Evolutionary conservation across 2,113 vertebrate species (phyloP), one percentile per base, ranked within the genome.

Genomic region (Calonectris borealis): DNA sequence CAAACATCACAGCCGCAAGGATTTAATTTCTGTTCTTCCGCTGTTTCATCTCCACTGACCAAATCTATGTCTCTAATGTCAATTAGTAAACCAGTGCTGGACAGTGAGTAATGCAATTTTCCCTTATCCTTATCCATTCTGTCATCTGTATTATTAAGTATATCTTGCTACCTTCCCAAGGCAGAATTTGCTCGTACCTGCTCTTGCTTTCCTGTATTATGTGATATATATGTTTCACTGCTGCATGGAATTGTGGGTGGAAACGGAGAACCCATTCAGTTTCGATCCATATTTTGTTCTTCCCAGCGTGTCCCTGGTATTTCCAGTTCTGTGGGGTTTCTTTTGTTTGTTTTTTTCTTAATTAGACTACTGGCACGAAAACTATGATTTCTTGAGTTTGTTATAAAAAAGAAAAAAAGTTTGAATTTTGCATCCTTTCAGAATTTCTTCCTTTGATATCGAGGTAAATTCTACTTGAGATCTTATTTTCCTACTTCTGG

Each of bases 1-100:
- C 98, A 97, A 52, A 95, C 96, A 48, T 89, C 97, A 0, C 98
- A 97, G 48, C 93, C 96, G 1, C 98, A 94, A 92, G 97, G 97
- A 76, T 98, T 98, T 97, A 98, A 97, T 97, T 98, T 98, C 92
- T 97, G 98, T 38, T 97, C 98, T 94, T 98, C 98, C 6, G 46
- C 97, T 65, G 91, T 97, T 92, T 96, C 98, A 89, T 98, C 99
- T 94, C 98, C 98, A 4, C 97, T 99, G 97, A 99, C 98, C 71
- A 99, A 99, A 97, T 99, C 99, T n/a, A 97, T 99, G 88, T 99
- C 99, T 29, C 98, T 99, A 95, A 98, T 99, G 86, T 97, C 99
- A 83, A 99, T 99, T 97, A 98, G 98, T 98, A 99, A 99, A 87
- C 98, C 98, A 92, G 98, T 98, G 94, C 95, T 98, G 16, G 99